Evolutionary conservation across 2,797 vertebrate genomes (phyloP), one percentile per base, ranked within the genome.

Genomic region (Parotocinclus haroldoi): DNA sequence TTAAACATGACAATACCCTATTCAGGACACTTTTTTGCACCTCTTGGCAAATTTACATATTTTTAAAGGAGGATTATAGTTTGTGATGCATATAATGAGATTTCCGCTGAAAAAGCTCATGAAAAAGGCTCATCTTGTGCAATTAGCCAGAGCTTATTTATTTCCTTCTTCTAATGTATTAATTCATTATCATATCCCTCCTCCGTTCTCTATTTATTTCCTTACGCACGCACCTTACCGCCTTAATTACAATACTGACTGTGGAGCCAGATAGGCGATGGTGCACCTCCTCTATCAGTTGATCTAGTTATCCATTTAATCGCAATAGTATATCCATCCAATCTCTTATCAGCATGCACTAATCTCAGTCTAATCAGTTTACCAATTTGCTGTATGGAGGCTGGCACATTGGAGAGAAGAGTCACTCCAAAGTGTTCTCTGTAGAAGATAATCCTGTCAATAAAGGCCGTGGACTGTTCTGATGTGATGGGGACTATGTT

Each of bases 81-180:
- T 85, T 80, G 78, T 85, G 86, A 89, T 88, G 87, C 88, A 89
- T 86, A 88, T 86, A 89, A 89, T 88, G 84, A 88, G 82, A 83
- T 85, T 86, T 87, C 78, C 74, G 72, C 78, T 80, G 73, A 84
- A 85, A 88, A 83, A 77, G 66, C 81, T 84, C 85, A 87, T 86
- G 85, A 86, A 85, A 87, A 87, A 76, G 60, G 81, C 83, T 87
- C 79, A 84, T 85, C 81, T 85, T 69, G 56, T 77, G 82, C 84
- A 86, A 87, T 89, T 89, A 90, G 84, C 81, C 63, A 63, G 75
- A 83, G 72, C 73, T 81, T 81, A 80, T 81, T 86, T 88, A 87
- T 88, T 85, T 83, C 83, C 81, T 85, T 82, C 79, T 81, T 84
- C 71, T 85, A 87, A 87, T 85, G 79, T 83, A 86, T 88, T 88